Base-by-base conservation (phyloP, 92 coral and sea anemone species). In the Anthopleura xanthogrammica region DNA sequence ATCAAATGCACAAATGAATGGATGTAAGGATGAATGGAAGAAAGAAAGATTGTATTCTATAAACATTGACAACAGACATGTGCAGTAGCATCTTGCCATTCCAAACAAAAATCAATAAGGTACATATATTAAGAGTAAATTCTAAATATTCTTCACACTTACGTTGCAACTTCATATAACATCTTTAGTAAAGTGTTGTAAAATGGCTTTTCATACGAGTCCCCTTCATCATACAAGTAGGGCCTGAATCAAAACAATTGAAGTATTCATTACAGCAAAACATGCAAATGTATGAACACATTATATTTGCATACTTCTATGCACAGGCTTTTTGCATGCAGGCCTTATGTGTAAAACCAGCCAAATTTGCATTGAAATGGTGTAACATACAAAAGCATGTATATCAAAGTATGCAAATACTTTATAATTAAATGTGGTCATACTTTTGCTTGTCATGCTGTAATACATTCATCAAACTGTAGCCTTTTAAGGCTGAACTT, bases 141-240 rank as follows among this genome's bases (percentile, higher is more conserved):
- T 22, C 29, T 36, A 68, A 29, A 23, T 16, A 29, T 43, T 23
- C 48, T n/a, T 64, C 16, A 75, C 13, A 91, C 93, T 93, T 92
- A 97, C 99, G 90, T 97, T 80, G 95, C 91, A 66, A 97, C 99
- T 73, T 97, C 98, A 75, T 95, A 94, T 41, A 97, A 93, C 97
- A 97, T 92, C 88, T 97, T 97, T 78, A 97, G 55, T 72, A 97
- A 50, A 3, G 97, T 92, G 78, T 85, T 91, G 80, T 97, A 94
- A 76, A 97, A 97, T 20, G 99, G 99, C 78, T 88, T 97, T 64
- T 92, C 98, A 86, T 94, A 97, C 14, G 98, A 88, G 81, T 97
- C 99, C 20, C 98, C 99, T 81, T 94, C 98, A 75, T 97, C 99
- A 85, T 92, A 97, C 79, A 97, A 77, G 81, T 85, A 94, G 40